Evolutionary conservation across 1,140 invertebrate genomes (phyloP).

Genomic region (Camponotus pennsylvanicus): DNA sequence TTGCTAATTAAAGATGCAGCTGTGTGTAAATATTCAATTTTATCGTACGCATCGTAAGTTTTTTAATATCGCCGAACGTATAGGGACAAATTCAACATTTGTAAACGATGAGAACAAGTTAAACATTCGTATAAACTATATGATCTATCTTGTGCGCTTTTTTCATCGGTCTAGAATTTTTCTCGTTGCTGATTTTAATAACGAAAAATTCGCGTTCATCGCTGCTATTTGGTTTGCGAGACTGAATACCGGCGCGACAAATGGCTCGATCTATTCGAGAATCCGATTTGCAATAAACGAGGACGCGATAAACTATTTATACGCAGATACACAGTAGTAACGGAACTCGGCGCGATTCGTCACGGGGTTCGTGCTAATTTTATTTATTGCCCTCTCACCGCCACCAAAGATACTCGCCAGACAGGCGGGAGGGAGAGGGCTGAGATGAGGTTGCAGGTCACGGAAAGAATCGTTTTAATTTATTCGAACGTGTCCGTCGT

Average conservation of each 20-base stretch:
- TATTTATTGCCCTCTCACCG: constrained; percentile 53
- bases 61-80: constrained; percentile 21
- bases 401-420: constrained; percentile 30
- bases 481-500: constrained; percentile 65
- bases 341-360: constrained; percentile 44
- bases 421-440: background rate
- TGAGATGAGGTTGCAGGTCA: constrained; percentile 60
- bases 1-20: constrained; percentile 25
- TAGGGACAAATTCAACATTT: background rate
- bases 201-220: background rate
- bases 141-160: background rate
- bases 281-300: constrained; percentile 25
- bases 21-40: constrained; percentile 27
- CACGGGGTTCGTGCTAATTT: constrained; percentile 65
- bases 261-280: constrained; percentile 14
- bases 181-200: no score
- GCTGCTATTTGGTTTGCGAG: background rate
- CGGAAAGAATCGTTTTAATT: constrained; percentile 72
- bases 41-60: constrained; percentile 9
- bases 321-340: constrained; percentile 30
- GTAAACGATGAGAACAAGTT: background rate
- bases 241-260: background rate
- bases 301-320: constrained; percentile 20
- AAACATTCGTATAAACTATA: background rate
- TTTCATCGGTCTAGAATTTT: background rate